Evolutionary conservation across 2,888 invertebrate species (phyloP).

Genomic region (Formica aserva): DNA sequence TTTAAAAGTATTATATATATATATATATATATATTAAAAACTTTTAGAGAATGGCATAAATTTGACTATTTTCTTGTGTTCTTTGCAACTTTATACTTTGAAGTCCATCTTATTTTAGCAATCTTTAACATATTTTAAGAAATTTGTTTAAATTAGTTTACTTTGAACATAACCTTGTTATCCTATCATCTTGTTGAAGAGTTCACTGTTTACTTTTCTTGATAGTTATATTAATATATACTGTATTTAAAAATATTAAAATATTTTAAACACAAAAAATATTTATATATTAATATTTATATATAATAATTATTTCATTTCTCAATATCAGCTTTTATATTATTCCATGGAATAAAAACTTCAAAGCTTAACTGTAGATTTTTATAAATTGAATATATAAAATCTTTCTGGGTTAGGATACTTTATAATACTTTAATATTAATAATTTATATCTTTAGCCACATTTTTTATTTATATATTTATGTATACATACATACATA

Average conservation of each 20-base stretch:
- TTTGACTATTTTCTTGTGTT: not conserved
- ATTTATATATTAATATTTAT: not conserved
- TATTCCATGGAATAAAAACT: not conserved
- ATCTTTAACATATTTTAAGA: not conserved
- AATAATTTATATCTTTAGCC: not conserved
- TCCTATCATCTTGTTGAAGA: not conserved
- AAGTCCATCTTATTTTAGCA: not conserved
- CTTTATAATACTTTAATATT: not conserved
- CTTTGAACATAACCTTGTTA: not conserved
- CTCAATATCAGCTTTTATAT: not conserved
- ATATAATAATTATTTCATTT: not conserved
- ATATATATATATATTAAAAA: not conserved
- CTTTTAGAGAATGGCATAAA: not conserved
- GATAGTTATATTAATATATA: not conserved
- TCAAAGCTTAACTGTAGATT: not conserved
- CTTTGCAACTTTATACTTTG: not conserved
- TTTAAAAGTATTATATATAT: not conserved
- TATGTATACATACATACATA: not conserved
- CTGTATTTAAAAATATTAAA: not conserved
- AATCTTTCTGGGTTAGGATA: not conserved
- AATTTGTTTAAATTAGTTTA: not conserved
- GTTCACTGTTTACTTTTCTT: not conserved
- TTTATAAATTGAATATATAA: not conserved
- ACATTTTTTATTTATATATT: not conserved
- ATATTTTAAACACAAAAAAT: not conserved